These are phyloP conservation scores for Hypomecis atomaria DNA, from an alignment of 2,888 invertebrate species.

Conservation along the genomic window DNA sequence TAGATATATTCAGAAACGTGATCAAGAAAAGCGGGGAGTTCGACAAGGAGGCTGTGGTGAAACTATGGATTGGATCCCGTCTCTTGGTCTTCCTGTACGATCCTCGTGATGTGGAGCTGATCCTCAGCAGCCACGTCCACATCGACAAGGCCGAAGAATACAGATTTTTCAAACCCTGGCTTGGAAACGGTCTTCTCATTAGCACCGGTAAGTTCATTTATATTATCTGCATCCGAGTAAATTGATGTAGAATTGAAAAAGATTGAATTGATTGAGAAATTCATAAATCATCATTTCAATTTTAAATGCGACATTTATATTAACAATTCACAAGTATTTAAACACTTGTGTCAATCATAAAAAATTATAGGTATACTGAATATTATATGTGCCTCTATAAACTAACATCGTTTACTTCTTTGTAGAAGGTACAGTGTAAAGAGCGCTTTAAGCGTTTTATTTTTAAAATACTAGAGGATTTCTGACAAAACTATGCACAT, in stretches of 20 bases:
- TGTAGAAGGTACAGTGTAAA: no score
- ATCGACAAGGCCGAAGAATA: constrained; percentile 93
- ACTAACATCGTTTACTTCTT: not conserved
- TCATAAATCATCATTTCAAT: not conserved
- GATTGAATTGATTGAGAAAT: no score
- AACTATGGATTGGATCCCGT: constrained; percentile 91
- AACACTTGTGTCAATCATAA: not conserved
- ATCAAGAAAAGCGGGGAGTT: constrained; percentile 82
- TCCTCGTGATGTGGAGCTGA: constrained; percentile 90
- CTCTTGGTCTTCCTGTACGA: constrained; percentile 90
- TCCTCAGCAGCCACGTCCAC: constrained; percentile 91
- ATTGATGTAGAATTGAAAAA: not conserved
- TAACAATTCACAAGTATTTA: no score
- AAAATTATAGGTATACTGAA: no score
- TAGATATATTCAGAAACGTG: constrained; percentile 89
- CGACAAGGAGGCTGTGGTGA: constrained; percentile 83
- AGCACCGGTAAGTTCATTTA: constrained; percentile 86
- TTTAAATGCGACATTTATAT: not conserved
- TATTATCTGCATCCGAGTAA: not conserved
- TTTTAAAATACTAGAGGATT: no score
- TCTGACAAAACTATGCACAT: no score
- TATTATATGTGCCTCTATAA: no score
- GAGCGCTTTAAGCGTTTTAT: no score
- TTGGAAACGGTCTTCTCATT: constrained; percentile 92
- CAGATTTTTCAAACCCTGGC: constrained; percentile 92